Evolutionary conservation across 2,888 invertebrate species (phyloP), one percentile per base, ranked within the genome.

Genomic region (Cryptocephalus primarius): DNA sequence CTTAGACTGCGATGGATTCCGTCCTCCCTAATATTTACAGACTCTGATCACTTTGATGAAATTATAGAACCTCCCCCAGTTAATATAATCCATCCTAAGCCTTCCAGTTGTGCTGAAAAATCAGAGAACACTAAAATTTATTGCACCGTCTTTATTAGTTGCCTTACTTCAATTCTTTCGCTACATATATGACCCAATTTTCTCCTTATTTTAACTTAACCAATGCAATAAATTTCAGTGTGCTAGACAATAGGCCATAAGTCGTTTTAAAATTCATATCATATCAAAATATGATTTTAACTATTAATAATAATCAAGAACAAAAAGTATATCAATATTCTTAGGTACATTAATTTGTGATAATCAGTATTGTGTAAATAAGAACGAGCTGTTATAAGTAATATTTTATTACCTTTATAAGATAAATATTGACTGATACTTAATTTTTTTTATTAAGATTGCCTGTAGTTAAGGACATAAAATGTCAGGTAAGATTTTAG

Each of bases 1-100:
- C 51, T 32, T 49, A 77, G 77, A 70, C 67, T 72, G 55, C 72
- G 73, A 59, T 80, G 80, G 78, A 76, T 77, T 65, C 80, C 81
- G 60, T 82, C 80, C 49, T 81, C 80, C 47, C 63, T 82, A 56
- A 75, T 81, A 47, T 79, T 79, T 60, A 75, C 77, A 45, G 78
- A 80, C 62, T 66, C 73, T 33, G 79, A 77, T 58, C 75, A 76
- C 58, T 82, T 82, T 58, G 82, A 82, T 63, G 79, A 77, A 55
- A 73, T 80, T 55, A 76, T 79, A 59, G 79, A 80, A 53, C 82
- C 82, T 40, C 82, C 82, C 44, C 81, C 82, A 47, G 81, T 82
- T 48, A 81, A 82, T 65, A 81, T 82, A 62, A 75, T 81, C 59
- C 81, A 82, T 70, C 82, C 81, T 42, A 77, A 79, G 59, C 81